Conservation (phyloP, 1,140 invertebrate genomes). For the Heterodera carotae region DNA sequence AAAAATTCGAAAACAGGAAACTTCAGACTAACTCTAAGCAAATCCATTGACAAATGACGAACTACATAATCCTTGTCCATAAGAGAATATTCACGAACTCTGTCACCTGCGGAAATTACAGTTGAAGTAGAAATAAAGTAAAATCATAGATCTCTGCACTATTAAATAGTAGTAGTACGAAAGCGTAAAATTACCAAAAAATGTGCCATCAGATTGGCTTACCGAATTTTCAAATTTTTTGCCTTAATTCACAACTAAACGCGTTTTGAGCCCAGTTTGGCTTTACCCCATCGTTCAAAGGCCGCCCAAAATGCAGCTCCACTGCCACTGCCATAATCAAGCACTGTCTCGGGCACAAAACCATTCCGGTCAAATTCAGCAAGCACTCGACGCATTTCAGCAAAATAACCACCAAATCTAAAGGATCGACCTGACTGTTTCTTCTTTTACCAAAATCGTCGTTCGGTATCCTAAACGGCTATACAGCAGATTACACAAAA, state of each 20-base stretch:
- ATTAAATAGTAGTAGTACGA: too few relatives aligned
- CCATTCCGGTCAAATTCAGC: constrained; percentile 49
- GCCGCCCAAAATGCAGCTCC: constrained; percentile 53
- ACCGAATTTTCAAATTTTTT: too few relatives aligned
- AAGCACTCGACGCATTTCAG: constrained; percentile 51
- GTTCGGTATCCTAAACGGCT: too few relatives aligned
- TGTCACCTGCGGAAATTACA: constrained; percentile 19
- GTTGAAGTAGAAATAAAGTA: too few relatives aligned
- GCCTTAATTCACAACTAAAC: too few relatives aligned
- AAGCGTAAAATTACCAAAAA: too few relatives aligned
- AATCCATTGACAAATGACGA: constrained; percentile 28
- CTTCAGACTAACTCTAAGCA: constrained; percentile 8
- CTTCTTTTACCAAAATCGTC: too few relatives aligned
- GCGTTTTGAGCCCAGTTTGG: not conserved
- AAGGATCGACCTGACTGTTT: too few relatives aligned
- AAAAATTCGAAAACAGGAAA: constrained; percentile 5
- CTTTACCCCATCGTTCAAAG: constrained; percentile 44
- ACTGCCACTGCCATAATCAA: constrained; percentile 54
- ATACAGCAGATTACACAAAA: too few relatives aligned
- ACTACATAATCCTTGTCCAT: constrained; percentile 22
- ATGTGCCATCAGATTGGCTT: too few relatives aligned
- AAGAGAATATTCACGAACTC: constrained; percentile 27
- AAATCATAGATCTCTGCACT: too few relatives aligned
- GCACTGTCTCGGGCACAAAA: constrained; percentile 46
- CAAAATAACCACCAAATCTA: constrained; percentile 45